phyloP scores from a whole-genome alignment of 2,797 vertebrate species.

The Podargus strigoides region DNA sequence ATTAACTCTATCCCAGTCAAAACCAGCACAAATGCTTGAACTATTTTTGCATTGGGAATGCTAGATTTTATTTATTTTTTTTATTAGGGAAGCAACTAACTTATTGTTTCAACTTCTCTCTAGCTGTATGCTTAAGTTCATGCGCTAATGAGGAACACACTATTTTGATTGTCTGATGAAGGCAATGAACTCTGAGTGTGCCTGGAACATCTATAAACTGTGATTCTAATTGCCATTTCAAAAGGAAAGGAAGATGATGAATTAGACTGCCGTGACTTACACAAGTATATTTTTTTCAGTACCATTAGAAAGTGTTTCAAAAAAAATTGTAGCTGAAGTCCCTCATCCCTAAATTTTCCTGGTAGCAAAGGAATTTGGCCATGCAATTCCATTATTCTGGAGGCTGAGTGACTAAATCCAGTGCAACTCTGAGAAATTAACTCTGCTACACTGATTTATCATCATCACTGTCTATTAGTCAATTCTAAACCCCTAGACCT shows the following conservation, averaged over 20 bases:
- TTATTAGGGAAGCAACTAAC: background rate
- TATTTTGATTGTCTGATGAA: background rate
- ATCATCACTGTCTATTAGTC: conserved; percentile 58
- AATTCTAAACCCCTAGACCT: conserved; percentile 27
- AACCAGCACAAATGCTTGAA: too few relatives aligned
- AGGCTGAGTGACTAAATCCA: conserved; percentile 17
- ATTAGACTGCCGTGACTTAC: background rate
- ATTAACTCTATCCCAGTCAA: too few relatives aligned
- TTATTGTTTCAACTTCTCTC: background rate
- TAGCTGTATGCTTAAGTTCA: background rate
- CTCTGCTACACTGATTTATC: conserved; percentile 53
- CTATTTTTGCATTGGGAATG: background rate
- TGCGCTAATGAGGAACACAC: background rate
- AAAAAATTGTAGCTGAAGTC: background rate
- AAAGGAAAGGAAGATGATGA: background rate
- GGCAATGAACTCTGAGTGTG: background rate
- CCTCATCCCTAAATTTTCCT: background rate
- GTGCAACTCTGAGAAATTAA: conserved; percentile 39
- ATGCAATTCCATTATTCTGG: background rate
- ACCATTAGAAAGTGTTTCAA: background rate
- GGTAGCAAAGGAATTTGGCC: background rate
- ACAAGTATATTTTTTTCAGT: background rate
- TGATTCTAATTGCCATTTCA: background rate
- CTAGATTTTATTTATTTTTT: too few relatives aligned
- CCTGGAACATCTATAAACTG: background rate